These are phyloP conservation scores for Bucorvus abyssinicus DNA, from an alignment of 2,797 vertebrate species.

Conservation along the genomic window DNA sequence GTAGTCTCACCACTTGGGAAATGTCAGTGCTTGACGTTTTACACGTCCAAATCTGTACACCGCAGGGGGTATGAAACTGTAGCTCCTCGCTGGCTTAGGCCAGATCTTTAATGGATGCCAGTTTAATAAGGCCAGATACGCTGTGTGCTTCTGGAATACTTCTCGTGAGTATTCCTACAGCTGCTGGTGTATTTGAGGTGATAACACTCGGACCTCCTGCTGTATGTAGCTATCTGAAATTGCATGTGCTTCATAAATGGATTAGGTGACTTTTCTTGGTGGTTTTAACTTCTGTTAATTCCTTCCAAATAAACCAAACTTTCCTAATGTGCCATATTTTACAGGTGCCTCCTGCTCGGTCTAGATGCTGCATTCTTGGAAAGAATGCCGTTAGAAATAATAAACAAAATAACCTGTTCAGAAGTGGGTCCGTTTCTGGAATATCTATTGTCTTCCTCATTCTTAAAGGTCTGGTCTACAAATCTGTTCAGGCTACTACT, in stretches of 20 bases:
- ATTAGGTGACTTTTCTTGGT: not conserved
- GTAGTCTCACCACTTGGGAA: not conserved
- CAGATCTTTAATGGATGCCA: not conserved
- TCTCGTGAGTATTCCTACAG: not conserved
- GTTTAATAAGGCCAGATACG: not conserved
- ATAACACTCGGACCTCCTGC: not conserved
- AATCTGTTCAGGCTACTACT: not conserved
- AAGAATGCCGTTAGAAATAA: not conserved
- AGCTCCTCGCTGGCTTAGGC: not conserved
- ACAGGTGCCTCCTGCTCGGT: not conserved
- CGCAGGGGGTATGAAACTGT: too few relatives aligned
- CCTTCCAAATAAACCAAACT: not conserved
- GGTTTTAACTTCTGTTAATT: not conserved
- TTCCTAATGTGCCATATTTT: not conserved
- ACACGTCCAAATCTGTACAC: too few relatives aligned
- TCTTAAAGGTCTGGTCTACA: not conserved
- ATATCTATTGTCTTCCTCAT: not conserved
- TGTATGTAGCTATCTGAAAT: not conserved
- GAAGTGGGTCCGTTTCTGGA: not conserved
- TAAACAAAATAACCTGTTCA: not conserved
- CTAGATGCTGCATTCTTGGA: not conserved
- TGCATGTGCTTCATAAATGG: not conserved
- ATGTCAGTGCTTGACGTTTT: not conserved
- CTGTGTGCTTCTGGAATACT: not conserved
- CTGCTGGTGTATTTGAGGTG: not conserved